phyloP scores from a whole-genome alignment of 2,113 vertebrate species.

The Pedionomus torquatus region DNA sequence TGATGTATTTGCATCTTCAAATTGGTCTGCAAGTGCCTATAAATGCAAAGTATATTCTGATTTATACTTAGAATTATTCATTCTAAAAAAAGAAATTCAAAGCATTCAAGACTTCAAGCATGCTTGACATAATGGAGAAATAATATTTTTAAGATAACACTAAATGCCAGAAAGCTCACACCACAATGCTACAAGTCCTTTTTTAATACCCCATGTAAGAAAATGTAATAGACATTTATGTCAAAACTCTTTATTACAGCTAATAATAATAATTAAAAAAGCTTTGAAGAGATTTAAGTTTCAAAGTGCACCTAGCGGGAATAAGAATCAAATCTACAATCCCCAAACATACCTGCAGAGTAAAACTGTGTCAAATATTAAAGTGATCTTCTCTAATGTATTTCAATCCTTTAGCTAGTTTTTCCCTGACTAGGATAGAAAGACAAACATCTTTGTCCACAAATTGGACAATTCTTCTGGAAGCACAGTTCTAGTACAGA shows the following conservation, averaged over 20 bases:
- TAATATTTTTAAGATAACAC: not conserved
- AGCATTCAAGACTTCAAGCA: not conserved
- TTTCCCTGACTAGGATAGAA: not conserved
- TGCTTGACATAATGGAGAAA: not conserved
- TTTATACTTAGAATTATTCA: not conserved
- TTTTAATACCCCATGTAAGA: not conserved
- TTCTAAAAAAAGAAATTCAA: not conserved
- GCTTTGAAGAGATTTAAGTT: not conserved
- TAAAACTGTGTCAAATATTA: not conserved
- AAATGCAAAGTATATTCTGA: not conserved
- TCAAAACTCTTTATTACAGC: not conserved
- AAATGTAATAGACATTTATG: not conserved
- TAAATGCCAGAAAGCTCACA: not conserved
- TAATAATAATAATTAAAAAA: not conserved
- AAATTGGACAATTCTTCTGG: not conserved
- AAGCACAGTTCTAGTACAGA: not conserved
- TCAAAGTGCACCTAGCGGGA: not conserved
- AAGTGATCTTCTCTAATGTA: not conserved
- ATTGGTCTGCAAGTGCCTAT: constrained; percentile 87
- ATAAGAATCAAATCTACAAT: not conserved
- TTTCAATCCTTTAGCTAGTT: not conserved
- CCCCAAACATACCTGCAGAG: not conserved
- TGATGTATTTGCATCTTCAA: constrained; percentile 81
- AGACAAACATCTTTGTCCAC: not conserved
- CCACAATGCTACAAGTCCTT: not conserved